Base-by-base conservation (phyloP, 2,113 vertebrate species). In the Rhadina sibilatrix region DNA sequence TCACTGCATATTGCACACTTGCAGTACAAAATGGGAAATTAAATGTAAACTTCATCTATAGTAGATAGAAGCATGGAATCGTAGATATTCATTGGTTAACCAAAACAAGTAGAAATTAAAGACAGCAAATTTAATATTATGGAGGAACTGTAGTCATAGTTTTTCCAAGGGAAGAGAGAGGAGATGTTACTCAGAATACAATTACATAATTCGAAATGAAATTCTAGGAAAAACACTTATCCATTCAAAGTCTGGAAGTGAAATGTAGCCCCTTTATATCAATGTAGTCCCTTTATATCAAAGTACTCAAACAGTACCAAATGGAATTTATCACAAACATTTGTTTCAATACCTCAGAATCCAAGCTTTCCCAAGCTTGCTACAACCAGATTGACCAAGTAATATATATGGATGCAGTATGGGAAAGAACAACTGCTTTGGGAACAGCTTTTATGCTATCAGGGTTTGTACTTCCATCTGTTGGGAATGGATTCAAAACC, bases 381-480 rank as follows among this genome's bases (percentile, higher is more conserved):
- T 82, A 25, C 49, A 93, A 79, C 19, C 87, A 97, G 72, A 93
- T 90, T 96, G 87, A 91, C 46, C 21, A 69, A 56, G 76, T 47
- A 90, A 30, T 76, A 72, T 89, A 66, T 30, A 70, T 18, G 44
- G 69, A 80, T 87, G 23, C 4, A 11, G 68, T 53, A 76, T 57
- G 50, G n/a, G 70, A 61, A 94, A 88, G 69, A 92, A 72, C 21
- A 78, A 65, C 64, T 53, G 37, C 76, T 91, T 93, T 91, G 18
- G 59, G 31, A 93, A 81, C 21, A 72, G 40, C 38, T 93, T 65
- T 82, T 68, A 35, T 70, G 57, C 72, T 95, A 44, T 64, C 28
- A 82, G 56, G 61, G 90, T 63, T 92, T 76, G 28, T 86, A 46
- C 47, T 94, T 96, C 95, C 75, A 92, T 97, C 93, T 95, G 49